Evolutionary conservation across 2,888 invertebrate species (phyloP), one percentile per base, ranked within the genome.

Genomic region (Theristus sp.): DNA sequence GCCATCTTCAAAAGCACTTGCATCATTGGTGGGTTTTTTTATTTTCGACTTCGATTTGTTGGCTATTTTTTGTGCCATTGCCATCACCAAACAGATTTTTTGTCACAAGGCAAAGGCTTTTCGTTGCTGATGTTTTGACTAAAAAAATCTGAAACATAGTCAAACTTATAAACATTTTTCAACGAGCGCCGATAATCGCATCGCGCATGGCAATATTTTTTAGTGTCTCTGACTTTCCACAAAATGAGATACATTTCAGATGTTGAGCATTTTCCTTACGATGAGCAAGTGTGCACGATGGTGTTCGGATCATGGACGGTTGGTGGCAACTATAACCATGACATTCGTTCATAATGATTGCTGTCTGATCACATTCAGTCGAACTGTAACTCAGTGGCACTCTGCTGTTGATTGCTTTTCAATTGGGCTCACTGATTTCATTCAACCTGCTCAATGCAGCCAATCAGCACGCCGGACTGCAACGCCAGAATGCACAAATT

Each of bases 1-100:
- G 96, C 96, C 61, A 98, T 98, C 75, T 98, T 94, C 78, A 93
- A 88, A 81, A 91, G 91, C 77, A 93, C 94, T 60, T 98, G 96
- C 78, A 93, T 93, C 38, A 98, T 98, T 73, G 93, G 96, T 78
- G 3, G 1, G 25, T 26, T n/a, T 38, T 38, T 38, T 17, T 38
- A 38, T 38, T 38, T 38, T 38, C 17, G 38, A 38, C 17, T 38
- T 38, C 10, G 38, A 13, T 13, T 38, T 17, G 38, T 38, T n/a
- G n/a, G n/a, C n/a, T n/a, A n/a, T n/a, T n/a, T n/a, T n/a, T n/a
- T n/a, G n/a, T n/a, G n/a, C n/a, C n/a, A n/a, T n/a, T n/a, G n/a
- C n/a, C n/a, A n/a, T n/a, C n/a, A n/a, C n/a, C n/a, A n/a, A n/a
- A n/a, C n/a, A n/a, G n/a, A n/a, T n/a, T n/a, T n/a, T n/a, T n/a